Evolutionary conservation across 37 sponge, comb jelly and placozoan species (phyloP).

Genomic region (Amphimedon queenslandica): DNA sequence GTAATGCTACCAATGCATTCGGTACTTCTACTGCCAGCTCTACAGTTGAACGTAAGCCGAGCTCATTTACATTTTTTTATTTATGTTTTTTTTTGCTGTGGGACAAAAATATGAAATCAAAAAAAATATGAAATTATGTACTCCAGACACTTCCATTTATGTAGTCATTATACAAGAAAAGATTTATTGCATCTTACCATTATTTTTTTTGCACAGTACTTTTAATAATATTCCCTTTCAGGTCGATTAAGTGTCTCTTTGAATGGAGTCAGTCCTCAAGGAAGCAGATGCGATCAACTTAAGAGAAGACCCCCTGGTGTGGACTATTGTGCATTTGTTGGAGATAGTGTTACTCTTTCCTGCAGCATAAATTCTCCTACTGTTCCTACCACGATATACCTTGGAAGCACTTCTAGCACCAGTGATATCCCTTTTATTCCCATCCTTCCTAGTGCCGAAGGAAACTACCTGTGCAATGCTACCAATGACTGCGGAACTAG

Average conservation of each 20-base stretch:
- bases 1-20: background rate
- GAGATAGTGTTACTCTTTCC: background rate
- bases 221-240: too few relatives aligned
- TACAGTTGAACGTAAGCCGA: background rate
- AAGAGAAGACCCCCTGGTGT: background rate
- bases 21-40: background rate
- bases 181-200: too few relatives aligned
- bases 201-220: too few relatives aligned
- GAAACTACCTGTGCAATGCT: background rate
- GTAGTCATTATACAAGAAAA: too few relatives aligned
- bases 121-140: background rate
- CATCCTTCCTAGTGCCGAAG: background rate
- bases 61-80: background rate
- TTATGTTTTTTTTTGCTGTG: background rate
- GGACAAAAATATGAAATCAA: background rate
- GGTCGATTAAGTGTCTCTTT: background rate
- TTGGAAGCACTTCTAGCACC: background rate
- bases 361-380: background rate
- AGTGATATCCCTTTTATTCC: background rate
- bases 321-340: background rate
- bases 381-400: background rate
- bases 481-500: background rate
- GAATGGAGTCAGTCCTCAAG: background rate
- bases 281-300: background rate
- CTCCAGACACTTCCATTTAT: too few relatives aligned